Percentiles rank a stretch among this genome's conserved stretches.
phyloP scores from a whole-genome alignment of 2,888 invertebrate genomes.

The Cosmopolites sordidus region DNA sequence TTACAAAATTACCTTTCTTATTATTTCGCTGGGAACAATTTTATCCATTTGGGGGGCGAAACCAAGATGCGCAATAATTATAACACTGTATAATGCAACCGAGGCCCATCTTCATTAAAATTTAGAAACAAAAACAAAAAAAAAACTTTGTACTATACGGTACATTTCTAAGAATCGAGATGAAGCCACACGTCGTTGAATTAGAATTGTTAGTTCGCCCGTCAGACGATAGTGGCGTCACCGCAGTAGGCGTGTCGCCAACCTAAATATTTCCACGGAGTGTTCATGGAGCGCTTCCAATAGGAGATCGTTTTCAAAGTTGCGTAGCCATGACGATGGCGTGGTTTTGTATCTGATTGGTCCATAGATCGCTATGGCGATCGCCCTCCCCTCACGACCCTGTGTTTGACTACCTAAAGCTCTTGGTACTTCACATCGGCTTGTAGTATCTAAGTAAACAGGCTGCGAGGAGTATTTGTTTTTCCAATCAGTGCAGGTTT shows the following conservation, averaged over 20 bases:
- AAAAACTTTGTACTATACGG: conserved; percentile 19
- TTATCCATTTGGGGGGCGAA: conserved; percentile 16
- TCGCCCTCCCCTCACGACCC: conserved; percentile 41
- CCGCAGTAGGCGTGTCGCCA: conserved; percentile 11
- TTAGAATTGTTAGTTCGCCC: conserved; percentile 35
- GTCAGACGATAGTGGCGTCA: conserved; percentile 32
- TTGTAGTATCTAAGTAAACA: conserved; percentile 53
- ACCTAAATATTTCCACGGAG: neutral
- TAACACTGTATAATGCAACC: conserved; percentile 21
- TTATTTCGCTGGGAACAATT: conserved; percentile 3
- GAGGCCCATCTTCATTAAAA: conserved; percentile 22
- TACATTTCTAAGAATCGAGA: conserved; percentile 31
- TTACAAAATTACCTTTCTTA: conserved; percentile 21
- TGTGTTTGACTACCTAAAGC: conserved; percentile 51
- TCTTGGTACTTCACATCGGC: conserved; percentile 51
- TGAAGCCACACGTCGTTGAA: conserved; percentile 33
- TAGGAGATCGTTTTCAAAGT: conserved; percentile 26
- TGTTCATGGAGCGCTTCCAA: conserved; percentile 30
- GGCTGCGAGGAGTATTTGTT: conserved; percentile 54
- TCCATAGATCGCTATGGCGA: conserved; percentile 38
- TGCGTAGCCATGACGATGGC: conserved; percentile 38
- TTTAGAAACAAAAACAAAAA: conserved; percentile 26
- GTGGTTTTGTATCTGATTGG: conserved; percentile 33
- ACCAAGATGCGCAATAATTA: conserved; percentile 18
- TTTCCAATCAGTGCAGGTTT: conserved; percentile 55